Conservation (phyloP, 37 sponge, comb jelly and placozoan genomes). For the Ephydatia muelleri region DNA sequence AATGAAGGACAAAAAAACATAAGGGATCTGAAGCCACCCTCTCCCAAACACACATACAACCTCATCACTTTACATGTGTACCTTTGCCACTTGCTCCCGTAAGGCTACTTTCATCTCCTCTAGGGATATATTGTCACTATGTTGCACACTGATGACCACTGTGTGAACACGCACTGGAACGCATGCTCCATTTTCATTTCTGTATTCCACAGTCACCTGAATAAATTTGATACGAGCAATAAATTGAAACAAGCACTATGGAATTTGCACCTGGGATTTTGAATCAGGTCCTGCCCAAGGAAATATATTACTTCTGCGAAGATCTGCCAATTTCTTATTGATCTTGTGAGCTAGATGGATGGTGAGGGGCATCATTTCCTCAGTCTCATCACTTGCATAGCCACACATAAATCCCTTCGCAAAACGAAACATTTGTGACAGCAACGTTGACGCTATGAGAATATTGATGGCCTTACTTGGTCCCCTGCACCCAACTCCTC, state of each 20-base stretch:
- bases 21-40: neutral
- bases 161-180: constrained; percentile 91
- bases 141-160: constrained; percentile 89
- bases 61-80: constrained; percentile 2
- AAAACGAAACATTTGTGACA: neutral
- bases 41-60: neutral
- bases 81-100: constrained; percentile 84
- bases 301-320: constrained; percentile 76
- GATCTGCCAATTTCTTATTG: constrained; percentile 84
- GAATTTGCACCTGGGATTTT: constrained; percentile 83
- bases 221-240: neutral
- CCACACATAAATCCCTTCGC: constrained; percentile 97
- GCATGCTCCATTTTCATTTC: constrained; percentile 66
- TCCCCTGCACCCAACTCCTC: constrained; percentile 99
- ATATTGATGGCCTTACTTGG: constrained; percentile 70
- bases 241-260: neutral
- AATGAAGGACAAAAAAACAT: too few relatives aligned
- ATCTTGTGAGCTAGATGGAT: constrained; percentile 88
- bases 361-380: constrained; percentile 97
- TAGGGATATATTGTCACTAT: constrained; percentile 62
- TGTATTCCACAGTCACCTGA: constrained; percentile 97
- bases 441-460: neutral
- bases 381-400: constrained; percentile 98
- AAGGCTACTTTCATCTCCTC: constrained; percentile 75
- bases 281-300: constrained; percentile 96